Evolutionary conservation across 2,797 vertebrate species (phyloP).

Genomic region (Tangara arthus): DNA sequence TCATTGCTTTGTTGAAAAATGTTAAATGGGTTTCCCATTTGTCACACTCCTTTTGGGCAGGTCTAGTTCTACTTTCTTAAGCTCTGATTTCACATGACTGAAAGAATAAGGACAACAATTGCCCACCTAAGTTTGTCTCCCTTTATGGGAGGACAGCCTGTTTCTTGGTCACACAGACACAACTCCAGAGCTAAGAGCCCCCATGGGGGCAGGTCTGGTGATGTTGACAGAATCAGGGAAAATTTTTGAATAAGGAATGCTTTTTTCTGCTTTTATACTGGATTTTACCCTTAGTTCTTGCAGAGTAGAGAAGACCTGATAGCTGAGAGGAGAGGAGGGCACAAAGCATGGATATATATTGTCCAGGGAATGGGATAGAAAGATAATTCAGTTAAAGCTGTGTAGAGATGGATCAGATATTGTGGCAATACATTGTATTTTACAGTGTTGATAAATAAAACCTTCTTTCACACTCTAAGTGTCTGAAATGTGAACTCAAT

Average conservation of each 20-base stretch:
- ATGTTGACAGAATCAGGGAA: background rate
- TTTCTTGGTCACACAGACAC: background rate
- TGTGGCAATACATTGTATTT: background rate
- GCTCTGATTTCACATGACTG: background rate
- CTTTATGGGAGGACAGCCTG: background rate
- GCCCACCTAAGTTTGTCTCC: background rate
- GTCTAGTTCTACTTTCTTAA: background rate
- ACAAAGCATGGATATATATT: background rate
- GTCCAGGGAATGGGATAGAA: background rate
- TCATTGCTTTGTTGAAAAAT: background rate
- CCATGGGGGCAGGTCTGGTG: fast-evolving
- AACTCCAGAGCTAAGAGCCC: background rate
- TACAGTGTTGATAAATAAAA: background rate
- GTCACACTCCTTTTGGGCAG: background rate
- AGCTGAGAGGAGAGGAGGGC: background rate
- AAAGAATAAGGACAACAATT: background rate
- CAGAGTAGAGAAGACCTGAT: background rate
- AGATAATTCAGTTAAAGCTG: background rate
- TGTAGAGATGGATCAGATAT: background rate
- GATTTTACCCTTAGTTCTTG: background rate
- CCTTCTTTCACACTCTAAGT: background rate
- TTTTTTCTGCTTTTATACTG: background rate
- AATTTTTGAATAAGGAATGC: background rate
- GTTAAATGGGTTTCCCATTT: background rate
- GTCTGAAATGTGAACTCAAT: background rate